These are phyloP conservation scores for Apeltes quadracus DNA, from an alignment of 2,113 vertebrate species.

Conservation along the genomic window DNA sequence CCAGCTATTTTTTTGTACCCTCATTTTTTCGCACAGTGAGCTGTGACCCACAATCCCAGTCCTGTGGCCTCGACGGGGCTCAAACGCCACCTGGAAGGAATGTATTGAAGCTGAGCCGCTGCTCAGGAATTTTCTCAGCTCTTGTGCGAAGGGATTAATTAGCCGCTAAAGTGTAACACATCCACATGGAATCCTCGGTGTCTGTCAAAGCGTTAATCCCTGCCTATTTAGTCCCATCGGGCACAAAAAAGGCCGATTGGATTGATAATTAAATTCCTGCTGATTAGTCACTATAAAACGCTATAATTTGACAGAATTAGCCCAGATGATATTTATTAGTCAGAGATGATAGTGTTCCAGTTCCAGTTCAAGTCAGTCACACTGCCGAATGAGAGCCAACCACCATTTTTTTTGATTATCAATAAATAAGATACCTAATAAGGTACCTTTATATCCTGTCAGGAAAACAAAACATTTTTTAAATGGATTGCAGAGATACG, in stretches of 20 bases:
- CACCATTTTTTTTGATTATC: not conserved
- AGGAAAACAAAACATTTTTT: not conserved
- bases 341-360: slow-evolving; percentile 2
- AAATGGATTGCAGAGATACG: not conserved
- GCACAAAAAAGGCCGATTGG: not conserved
- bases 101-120: not conserved
- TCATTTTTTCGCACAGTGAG: too few species aligned
- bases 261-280: slow-evolving; percentile 43
- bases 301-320: slow-evolving; percentile 31
- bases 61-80: not conserved
- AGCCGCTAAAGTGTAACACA: slow-evolving; percentile 3
- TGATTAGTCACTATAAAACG: slow-evolving; percentile 34
- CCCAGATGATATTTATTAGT: slow-evolving; percentile 30
- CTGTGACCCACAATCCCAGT: not conserved
- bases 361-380: not conserved
- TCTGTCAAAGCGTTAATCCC: slow-evolving; percentile 40
- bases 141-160: slow-evolving; percentile 31
- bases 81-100: not conserved
- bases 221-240: slow-evolving; percentile 10
- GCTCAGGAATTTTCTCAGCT: slow-evolving; percentile 8
- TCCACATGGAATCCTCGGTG: slow-evolving; percentile 26
- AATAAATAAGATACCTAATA: not conserved
- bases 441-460: not conserved
- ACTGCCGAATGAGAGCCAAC: not conserved
- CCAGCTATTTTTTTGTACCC: not conserved